A percentile compares a stretch with the other conserved stretches of the same genome.
Evolutionary conservation across 2,888 invertebrate species (phyloP).

Genomic region (Portevinia maculata): DNA sequence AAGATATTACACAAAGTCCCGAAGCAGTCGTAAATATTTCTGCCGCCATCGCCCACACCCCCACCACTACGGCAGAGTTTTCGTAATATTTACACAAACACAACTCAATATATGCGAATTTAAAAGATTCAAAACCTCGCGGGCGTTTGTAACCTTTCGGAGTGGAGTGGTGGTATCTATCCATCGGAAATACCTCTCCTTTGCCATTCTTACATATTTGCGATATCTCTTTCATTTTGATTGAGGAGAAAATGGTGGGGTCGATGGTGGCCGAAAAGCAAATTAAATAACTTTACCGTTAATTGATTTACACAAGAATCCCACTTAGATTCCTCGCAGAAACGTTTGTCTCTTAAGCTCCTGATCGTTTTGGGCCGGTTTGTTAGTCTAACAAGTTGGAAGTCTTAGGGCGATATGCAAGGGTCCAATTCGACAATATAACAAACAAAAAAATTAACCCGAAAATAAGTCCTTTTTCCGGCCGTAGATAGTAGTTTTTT

Average conservation of each 20-base stretch:
- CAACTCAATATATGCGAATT: constrained; percentile 64
- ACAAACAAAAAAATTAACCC: background rate
- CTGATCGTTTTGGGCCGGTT: constrained; percentile 4
- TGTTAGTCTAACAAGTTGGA: constrained; percentile 24
- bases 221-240: constrained; percentile 15
- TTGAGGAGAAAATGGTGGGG: background rate
- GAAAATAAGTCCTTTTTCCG: constrained; percentile 8
- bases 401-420: constrained; percentile 10
- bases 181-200: constrained; percentile 8
- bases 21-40: constrained; percentile 60
- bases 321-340: constrained; percentile 35
- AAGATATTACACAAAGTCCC: constrained; percentile 45
- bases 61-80: constrained; percentile 1
- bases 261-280: constrained; percentile 33
- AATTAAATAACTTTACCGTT: constrained; percentile 71
- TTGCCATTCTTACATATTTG: constrained; percentile 12
- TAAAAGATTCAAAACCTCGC: constrained; percentile 68
- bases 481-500: background rate
- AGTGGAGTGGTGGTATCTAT: constrained; percentile 6
- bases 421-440: background rate
- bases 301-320: constrained; percentile 68
- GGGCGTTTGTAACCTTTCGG: constrained; percentile 65
- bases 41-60: background rate
- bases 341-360: constrained; percentile 34
- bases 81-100: constrained; percentile 66